phyloP scores from a whole-genome alignment of 2,888 invertebrate genomes.

The Metopia argyrocephala region DNA sequence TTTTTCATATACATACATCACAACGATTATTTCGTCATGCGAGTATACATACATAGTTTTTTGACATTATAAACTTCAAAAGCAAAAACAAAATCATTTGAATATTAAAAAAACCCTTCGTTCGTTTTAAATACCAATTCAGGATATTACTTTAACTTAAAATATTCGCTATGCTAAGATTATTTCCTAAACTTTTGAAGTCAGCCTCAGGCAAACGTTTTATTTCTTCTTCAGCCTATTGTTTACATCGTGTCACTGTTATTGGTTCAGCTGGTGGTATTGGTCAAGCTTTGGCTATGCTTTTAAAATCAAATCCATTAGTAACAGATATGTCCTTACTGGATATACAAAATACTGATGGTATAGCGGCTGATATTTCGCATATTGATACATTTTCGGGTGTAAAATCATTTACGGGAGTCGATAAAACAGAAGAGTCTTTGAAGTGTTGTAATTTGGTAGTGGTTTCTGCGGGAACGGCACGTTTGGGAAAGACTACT shows the following conservation, averaged over 20 bases:
- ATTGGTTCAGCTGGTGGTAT: constrained; percentile 97
- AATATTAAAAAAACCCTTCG: no score
- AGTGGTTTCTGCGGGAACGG: constrained; percentile 96
- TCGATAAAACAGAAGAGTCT: constrained; percentile 86
- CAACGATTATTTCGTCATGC: no score
- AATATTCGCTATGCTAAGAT: no score
- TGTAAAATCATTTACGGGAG: constrained; percentile 78
- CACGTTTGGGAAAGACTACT: constrained; percentile 96
- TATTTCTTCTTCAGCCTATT: neutral
- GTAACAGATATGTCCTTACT: constrained; percentile 90
- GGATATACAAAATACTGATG: constrained; percentile 93
- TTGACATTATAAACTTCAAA: no score
- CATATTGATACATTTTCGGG: constrained; percentile 88
- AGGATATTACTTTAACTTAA: no score
- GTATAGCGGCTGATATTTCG: constrained; percentile 96
- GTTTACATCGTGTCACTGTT: constrained; percentile 78
- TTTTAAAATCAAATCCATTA: constrained; percentile 92
- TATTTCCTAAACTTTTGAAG: no score
- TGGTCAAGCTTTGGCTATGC: constrained; percentile 94
- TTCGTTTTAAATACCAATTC: no score
- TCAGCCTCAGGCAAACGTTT: neutral
- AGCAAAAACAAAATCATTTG: no score
- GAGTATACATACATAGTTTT: no score
- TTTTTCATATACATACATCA: no score
- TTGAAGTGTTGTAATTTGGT: constrained; percentile 89